Evolutionary conservation across 2,888 invertebrate species (phyloP).

Genomic region (Anaspis maculata): DNA sequence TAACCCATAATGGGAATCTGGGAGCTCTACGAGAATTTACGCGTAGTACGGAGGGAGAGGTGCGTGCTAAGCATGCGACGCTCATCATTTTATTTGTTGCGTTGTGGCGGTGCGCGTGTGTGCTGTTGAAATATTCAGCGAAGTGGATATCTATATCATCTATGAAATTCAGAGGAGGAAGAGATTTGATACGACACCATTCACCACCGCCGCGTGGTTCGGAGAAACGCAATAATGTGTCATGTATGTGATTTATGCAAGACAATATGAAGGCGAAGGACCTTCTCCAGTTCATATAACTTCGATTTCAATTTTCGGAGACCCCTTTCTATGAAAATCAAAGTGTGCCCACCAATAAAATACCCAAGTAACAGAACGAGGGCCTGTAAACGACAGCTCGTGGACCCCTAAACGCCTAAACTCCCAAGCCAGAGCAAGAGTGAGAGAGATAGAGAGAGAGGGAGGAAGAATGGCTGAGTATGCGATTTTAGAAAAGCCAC

Average conservation of each 20-base stretch:
- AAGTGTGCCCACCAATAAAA: conserved; percentile 10
- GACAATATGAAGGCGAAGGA: conserved; percentile 2
- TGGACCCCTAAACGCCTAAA: conserved; percentile 11
- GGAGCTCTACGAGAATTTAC: too few relatives aligned
- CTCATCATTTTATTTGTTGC: too few relatives aligned
- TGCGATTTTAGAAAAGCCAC: conserved; percentile 14
- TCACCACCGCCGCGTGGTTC: too few relatives aligned
- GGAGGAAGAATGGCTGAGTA: conserved; percentile 9
- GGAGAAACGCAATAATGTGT: not conserved
- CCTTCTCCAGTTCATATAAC: conserved; percentile 5
- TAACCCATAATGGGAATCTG: too few relatives aligned
- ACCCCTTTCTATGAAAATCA: conserved; percentile 7
- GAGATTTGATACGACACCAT: too few relatives aligned
- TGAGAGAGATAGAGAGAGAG: not conserved
- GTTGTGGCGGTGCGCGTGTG: too few relatives aligned
- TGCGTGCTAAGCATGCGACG: too few relatives aligned
- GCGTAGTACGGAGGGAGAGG: too few relatives aligned
- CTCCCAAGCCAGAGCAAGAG: conserved; percentile 1
- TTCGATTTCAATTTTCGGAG: conserved; percentile 7
- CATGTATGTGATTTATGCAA: conserved; percentile 3
- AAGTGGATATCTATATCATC: too few relatives aligned
- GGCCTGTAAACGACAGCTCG: conserved; percentile 12
- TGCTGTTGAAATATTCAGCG: too few relatives aligned
- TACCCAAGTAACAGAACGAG: conserved; percentile 7
- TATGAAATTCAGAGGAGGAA: too few relatives aligned